Evolutionary conservation across 2,113 vertebrate species (phyloP).

Genomic region (Eupsittula cactorum): DNA sequence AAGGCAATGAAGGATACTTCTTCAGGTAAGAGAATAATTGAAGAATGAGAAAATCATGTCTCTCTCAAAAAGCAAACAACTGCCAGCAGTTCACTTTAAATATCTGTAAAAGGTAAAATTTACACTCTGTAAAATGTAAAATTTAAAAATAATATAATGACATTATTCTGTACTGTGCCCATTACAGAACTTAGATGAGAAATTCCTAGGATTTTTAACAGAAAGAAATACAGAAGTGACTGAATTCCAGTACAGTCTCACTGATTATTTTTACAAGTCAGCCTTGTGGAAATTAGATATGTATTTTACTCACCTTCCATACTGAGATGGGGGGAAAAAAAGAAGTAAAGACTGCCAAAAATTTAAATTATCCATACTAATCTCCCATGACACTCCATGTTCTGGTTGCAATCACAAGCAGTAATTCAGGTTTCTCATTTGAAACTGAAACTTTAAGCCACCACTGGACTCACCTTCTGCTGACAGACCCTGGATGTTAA

Average conservation of each 20-base stretch:
- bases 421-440: neutral
- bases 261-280: neutral
- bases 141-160: neutral
- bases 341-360: neutral
- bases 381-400: neutral
- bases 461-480: slow-evolving; percentile 87
- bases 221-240: neutral
- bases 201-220: neutral
- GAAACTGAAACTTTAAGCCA: neutral
- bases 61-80: neutral
- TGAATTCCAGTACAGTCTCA: neutral
- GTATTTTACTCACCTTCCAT: neutral
- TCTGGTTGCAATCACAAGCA: neutral
- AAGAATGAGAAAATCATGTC: neutral
- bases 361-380: neutral
- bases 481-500: slow-evolving; percentile 98
- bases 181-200: neutral
- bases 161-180: neutral
- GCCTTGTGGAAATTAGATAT: neutral
- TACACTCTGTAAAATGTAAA: neutral
- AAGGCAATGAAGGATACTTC: neutral
- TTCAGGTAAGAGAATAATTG: neutral
- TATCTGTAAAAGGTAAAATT: neutral
- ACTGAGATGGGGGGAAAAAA: neutral
- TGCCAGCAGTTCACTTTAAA: neutral